These are phyloP conservation scores for Eledone cirrhosa DNA, from an alignment of 2,888 invertebrate genomes.

Conservation along the genomic window DNA sequence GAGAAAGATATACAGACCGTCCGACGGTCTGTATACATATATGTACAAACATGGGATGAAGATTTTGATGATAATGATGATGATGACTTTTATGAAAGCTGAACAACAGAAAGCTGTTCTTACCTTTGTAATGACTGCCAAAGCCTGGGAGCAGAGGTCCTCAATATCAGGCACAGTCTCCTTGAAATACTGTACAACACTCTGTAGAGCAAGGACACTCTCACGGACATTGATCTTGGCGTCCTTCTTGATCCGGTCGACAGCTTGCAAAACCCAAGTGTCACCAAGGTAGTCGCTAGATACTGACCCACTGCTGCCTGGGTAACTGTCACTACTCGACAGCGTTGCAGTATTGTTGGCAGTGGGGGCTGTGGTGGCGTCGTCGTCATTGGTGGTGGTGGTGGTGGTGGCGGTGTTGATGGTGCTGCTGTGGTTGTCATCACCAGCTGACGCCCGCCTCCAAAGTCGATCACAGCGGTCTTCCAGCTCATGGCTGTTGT, in stretches of 20 bases:
- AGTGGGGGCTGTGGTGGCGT: too few species aligned
- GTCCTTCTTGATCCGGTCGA: conserved; percentile 17
- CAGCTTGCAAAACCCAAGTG: conserved; percentile 7
- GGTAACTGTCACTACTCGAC: not conserved
- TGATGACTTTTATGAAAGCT: too few species aligned
- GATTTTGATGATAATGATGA: too few species aligned
- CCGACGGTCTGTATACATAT: too few species aligned
- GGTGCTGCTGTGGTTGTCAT: too few species aligned
- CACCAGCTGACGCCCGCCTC: too few species aligned
- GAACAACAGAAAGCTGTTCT: not conserved
- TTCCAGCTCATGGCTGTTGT: not conserved
- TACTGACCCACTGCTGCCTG: not conserved
- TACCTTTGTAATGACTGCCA: conserved; percentile 27
- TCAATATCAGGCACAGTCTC: conserved; percentile 23
- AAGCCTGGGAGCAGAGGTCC: conserved; percentile 22
- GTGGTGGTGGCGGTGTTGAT: too few species aligned
- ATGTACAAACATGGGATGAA: too few species aligned
- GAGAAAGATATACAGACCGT: too few species aligned
- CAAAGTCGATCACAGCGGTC: not conserved
- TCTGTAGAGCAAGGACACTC: conserved; percentile 20
- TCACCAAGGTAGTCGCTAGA: conserved; percentile 10
- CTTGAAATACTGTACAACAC: conserved; percentile 24
- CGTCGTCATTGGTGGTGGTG: too few species aligned
- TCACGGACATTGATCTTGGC: conserved; percentile 24
- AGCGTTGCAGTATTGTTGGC: too few species aligned